These are phyloP conservation scores for Drosophila kanapiae DNA, from an alignment of 1,140 invertebrate species.

Conservation along the genomic window DNA sequence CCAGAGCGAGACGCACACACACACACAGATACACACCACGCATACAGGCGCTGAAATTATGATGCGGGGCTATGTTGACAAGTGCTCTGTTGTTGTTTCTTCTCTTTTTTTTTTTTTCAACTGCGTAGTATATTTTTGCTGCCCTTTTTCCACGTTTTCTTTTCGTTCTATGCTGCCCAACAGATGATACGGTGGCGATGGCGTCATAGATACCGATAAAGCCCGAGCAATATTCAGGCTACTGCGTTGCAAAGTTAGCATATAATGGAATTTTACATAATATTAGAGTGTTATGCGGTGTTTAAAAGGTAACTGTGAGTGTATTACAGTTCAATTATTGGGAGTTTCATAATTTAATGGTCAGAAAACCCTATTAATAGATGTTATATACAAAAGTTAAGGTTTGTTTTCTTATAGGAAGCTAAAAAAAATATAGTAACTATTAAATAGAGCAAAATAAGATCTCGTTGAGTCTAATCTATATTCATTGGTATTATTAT, in stretches of 20 bases:
- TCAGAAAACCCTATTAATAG: too few relatives aligned
- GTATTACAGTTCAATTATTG: neutral
- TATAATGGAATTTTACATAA: neutral
- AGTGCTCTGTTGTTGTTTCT: conserved; percentile 60
- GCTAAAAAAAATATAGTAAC: too few relatives aligned
- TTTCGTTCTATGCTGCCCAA: conserved; percentile 56
- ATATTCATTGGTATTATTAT: neutral
- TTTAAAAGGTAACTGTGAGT: neutral
- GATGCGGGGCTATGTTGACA: conserved; percentile 73
- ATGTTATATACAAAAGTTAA: too few relatives aligned
- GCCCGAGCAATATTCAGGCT: neutral
- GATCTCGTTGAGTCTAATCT: neutral
- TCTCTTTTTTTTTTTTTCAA: conserved; percentile 56
- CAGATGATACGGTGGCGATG: conserved; percentile 56
- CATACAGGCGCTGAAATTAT: conserved; percentile 21
- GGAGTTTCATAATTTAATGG: neutral
- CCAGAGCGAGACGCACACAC: conserved; percentile 31
- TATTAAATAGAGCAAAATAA: neutral
- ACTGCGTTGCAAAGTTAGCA: conserved; percentile 25
- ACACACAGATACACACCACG: conserved; percentile 8
- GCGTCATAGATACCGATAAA: conserved; percentile 65
- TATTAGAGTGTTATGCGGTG: neutral
- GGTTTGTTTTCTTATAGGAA: too few relatives aligned
- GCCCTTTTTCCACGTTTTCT: conserved; percentile 7
- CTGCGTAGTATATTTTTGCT: conserved; percentile 68